phyloP scores from a whole-genome alignment of 2,797 vertebrate species.

The Danio aesculapii region DNA sequence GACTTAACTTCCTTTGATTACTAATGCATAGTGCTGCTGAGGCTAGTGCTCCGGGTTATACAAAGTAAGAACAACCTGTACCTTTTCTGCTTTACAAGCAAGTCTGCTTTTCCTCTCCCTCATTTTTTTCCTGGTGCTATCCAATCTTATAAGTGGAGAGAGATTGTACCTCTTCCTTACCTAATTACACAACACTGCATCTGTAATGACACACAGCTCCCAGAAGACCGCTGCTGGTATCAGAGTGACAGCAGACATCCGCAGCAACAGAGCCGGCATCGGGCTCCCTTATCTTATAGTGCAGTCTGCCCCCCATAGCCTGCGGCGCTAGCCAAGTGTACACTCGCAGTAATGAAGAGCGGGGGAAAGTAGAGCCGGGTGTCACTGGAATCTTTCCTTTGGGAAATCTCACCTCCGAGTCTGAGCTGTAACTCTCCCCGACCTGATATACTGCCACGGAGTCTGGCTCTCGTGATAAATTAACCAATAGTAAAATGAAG shows the following conservation, averaged over 20 bases:
- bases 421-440: constrained; percentile 50
- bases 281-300: constrained; percentile 46
- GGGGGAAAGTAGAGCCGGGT: constrained; percentile 51
- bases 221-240: constrained; percentile 29
- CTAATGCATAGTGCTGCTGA: constrained; percentile 12
- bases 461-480: constrained; percentile 46
- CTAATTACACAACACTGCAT: constrained; percentile 57
- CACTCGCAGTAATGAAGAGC: constrained; percentile 58
- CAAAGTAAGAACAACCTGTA: constrained; percentile 36
- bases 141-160: constrained; percentile 40
- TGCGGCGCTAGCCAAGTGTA: constrained; percentile 47
- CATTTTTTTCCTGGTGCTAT: constrained; percentile 29
- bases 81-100: constrained; percentile 51
- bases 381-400: constrained; percentile 53
- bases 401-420: constrained; percentile 58
- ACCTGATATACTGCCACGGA: constrained; percentile 51
- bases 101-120: constrained; percentile 23
- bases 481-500: constrained; percentile 57
- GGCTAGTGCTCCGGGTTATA: constrained; percentile 12
- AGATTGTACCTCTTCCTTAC: constrained; percentile 41
- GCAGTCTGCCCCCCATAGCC: constrained; percentile 54
- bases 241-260: constrained; percentile 51
- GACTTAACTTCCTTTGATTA: constrained; percentile 37
- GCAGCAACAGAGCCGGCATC: constrained; percentile 14
- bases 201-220: constrained; percentile 44